These are phyloP conservation scores for Globia sparganii DNA, from an alignment of 2,888 invertebrate genomes.

Conservation along the genomic window DNA sequence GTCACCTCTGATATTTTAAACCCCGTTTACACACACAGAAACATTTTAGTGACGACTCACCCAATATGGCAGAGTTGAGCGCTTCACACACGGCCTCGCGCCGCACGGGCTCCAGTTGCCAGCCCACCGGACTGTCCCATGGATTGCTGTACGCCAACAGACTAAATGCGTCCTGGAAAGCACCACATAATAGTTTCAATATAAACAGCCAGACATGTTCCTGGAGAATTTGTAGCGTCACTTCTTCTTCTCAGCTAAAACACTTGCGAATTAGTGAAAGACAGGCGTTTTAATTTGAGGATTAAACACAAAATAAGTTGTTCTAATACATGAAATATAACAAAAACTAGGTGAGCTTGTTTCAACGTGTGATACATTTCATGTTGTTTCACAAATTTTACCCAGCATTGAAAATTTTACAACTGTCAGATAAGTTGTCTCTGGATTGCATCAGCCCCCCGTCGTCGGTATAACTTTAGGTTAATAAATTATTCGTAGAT, in stretches of 20 bases:
- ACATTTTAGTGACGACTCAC: conserved; percentile 84
- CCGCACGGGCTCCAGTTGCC: conserved; percentile 98
- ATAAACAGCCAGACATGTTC: not conserved
- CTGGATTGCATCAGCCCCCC: not conserved
- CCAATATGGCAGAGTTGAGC: conserved; percentile 99
- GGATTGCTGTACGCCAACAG: conserved; percentile 99
- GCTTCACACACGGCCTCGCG: conserved; percentile 98
- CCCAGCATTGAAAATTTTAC: not conserved
- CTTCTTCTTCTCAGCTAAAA: not conserved
- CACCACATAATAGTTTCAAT: not conserved
- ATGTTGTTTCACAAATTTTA: not conserved
- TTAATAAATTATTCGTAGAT: not conserved
- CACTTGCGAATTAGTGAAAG: not conserved
- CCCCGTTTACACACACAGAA: no score
- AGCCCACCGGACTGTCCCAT: conserved; percentile 98
- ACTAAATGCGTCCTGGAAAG: conserved; percentile 97
- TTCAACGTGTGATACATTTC: not conserved
- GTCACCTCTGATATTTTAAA: not conserved
- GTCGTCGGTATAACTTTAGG: not conserved
- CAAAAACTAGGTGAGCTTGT: not conserved
- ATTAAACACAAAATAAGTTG: not conserved
- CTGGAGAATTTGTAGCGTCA: not conserved
- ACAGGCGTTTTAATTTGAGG: not conserved
- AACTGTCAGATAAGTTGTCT: not conserved
- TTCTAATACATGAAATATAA: not conserved